These are phyloP conservation scores for Osmerus mordax DNA, from an alignment of 2,113 vertebrate genomes.

Conservation along the genomic window DNA sequence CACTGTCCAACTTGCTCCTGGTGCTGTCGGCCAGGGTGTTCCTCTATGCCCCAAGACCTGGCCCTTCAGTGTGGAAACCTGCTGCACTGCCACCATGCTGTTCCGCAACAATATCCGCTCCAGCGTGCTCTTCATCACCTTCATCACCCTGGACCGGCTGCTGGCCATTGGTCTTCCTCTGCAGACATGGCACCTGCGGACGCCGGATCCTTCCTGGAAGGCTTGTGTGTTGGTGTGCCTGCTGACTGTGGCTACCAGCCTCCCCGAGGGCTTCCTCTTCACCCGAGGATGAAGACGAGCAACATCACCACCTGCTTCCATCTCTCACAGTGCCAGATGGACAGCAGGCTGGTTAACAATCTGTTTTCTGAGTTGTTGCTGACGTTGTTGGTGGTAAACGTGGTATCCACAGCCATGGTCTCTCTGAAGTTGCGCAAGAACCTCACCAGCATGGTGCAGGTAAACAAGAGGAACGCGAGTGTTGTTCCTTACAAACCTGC, in stretches of 20 bases:
- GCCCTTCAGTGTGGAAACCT: too few species aligned
- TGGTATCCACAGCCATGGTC: constrained; percentile 55
- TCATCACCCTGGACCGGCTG: constrained; percentile 63
- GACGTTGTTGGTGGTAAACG: constrained; percentile 32
- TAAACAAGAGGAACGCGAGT: constrained; percentile 21
- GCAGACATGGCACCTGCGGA: constrained; percentile 50
- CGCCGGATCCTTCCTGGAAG: constrained; percentile 29
- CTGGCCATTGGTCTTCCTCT: constrained; percentile 59
- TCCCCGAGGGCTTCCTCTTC: constrained; percentile 20
- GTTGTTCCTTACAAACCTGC: constrained; percentile 34
- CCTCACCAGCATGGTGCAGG: too few species aligned
- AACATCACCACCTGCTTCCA: constrained; percentile 38
- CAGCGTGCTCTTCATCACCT: constrained; percentile 66
- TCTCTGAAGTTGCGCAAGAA: neutral
- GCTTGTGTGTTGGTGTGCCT: constrained; percentile 58
- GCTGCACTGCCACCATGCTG: constrained; percentile 35
- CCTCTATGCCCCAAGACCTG: constrained; percentile 33
- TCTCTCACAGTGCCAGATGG: fast-evolving
- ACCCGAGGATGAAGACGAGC: fast-evolving
- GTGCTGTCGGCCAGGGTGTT: constrained; percentile 59
- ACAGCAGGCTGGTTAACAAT: constrained; percentile 5
- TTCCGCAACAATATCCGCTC: constrained; percentile 61
- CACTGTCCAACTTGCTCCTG: neutral
- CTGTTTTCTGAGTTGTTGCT: constrained; percentile 43
- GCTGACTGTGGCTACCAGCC: constrained; percentile 26